Evolutionary conservation across 2,797 vertebrate genomes (phyloP).

Genomic region (Macropodus opercularis): DNA sequence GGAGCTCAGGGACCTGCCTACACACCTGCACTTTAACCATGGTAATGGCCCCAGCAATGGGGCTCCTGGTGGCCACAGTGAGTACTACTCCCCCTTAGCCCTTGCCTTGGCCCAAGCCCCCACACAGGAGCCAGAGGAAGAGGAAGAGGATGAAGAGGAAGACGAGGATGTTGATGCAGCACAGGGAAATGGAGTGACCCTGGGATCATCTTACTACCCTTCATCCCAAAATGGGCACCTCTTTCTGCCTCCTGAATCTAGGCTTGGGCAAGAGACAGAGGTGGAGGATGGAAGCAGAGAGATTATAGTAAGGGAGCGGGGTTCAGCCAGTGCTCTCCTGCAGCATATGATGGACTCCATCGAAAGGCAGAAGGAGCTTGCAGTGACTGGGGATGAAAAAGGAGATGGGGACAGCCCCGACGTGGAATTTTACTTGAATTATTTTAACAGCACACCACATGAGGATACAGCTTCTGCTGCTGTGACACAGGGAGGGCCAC

Average conservation of each 20-base stretch:
- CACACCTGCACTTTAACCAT: constrained; percentile 86
- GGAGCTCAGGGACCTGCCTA: constrained; percentile 86
- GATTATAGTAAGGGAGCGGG: constrained; percentile 79
- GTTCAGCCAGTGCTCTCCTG: constrained; percentile 92
- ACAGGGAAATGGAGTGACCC: constrained; percentile 78
- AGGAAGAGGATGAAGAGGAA: constrained; percentile 86
- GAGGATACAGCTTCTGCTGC: constrained; percentile 84
- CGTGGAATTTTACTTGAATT: constrained; percentile 99
- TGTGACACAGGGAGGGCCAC: constrained; percentile 75
- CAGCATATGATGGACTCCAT: constrained; percentile 97
- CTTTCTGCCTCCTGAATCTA: constrained; percentile 82
- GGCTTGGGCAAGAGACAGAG: constrained; percentile 78
- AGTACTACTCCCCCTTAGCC: constrained; percentile 82
- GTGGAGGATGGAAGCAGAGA: constrained; percentile 63
- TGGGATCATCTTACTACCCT: constrained; percentile 81
- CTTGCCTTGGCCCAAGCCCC: constrained; percentile 84
- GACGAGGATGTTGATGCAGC: constrained; percentile 84
- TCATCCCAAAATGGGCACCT: constrained; percentile 92
- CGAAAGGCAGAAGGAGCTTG: constrained; percentile 87
- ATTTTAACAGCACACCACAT: constrained; percentile 90
- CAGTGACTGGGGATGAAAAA: constrained; percentile 84
- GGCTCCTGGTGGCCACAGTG: constrained; percentile 74
- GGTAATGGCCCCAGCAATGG: constrained; percentile 88
- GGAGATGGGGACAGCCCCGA: constrained; percentile 89
- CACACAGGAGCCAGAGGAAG: constrained; percentile 81